A percentile compares a stretch with the other conserved stretches of the same genome.
phyloP scores from a whole-genome alignment of 1,140 invertebrate species.

The Drosophila repleta region DNA sequence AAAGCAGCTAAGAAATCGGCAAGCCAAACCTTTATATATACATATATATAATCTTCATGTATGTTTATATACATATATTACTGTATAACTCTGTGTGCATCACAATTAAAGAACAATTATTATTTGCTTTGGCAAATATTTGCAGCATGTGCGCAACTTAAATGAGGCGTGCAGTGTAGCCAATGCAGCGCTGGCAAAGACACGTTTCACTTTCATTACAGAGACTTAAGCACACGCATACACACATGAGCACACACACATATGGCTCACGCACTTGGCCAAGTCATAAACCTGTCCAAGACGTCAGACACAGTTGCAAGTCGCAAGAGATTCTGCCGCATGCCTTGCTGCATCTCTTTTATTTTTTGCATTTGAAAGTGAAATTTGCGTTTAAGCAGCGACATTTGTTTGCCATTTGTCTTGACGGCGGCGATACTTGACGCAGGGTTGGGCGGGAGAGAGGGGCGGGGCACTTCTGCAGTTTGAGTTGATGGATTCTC shows the following conservation, averaged over 20 bases:
- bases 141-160: conserved; percentile 50
- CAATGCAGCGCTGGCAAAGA: conserved; percentile 23
- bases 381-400: conserved; percentile 42
- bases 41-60: not conserved
- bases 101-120: conserved; percentile 56
- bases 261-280: conserved; percentile 34
- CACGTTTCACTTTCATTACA: conserved; percentile 51
- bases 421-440: conserved; percentile 16
- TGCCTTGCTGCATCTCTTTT: conserved; percentile 1
- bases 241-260: not conserved
- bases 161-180: conserved; percentile 44
- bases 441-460: not conserved
- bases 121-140: conserved; percentile 54
- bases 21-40: conserved; percentile 1
- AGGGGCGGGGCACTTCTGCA: not conserved
- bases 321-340: conserved; percentile 26
- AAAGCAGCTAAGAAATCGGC: conserved; percentile 15
- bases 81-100: conserved; percentile 1
- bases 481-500: conserved; percentile 2
- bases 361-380: conserved; percentile 49
- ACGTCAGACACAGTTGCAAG: conserved; percentile 8
- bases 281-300: conserved; percentile 49
- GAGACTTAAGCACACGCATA: conserved; percentile 2
- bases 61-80: not conserved
- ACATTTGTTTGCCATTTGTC: conserved; percentile 42